A percentile compares a stretch with the other conserved stretches of the same genome.
phyloP scores from a whole-genome alignment of 2,113 vertebrate genomes.

The Amazona vittata region DNA sequence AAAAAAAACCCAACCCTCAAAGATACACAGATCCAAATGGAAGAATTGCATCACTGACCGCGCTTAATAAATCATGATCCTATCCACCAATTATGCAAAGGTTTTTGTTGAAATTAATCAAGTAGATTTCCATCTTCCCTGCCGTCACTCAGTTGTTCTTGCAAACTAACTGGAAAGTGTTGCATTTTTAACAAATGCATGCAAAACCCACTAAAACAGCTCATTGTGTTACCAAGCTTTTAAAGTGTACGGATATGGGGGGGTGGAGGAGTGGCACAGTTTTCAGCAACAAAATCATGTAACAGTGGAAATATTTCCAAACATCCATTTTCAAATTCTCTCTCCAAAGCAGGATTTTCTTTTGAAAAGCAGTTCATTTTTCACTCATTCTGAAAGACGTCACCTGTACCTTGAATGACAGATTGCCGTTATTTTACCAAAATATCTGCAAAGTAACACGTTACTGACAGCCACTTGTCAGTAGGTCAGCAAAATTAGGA shows the following conservation, averaged over 20 bases:
- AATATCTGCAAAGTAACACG: neutral
- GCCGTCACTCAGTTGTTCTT: neutral
- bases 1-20: neutral
- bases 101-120: neutral
- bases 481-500: neutral
- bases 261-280: neutral
- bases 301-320: neutral
- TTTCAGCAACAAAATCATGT: neutral
- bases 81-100: neutral
- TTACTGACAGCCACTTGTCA: neutral
- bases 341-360: neutral
- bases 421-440: neutral
- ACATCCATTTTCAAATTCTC: neutral
- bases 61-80: neutral
- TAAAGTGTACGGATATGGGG: neutral
- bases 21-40: neutral
- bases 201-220: neutral
- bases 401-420: neutral
- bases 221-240: neutral
- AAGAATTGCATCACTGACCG: neutral
- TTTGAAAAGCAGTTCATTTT: neutral
- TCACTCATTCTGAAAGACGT: neutral
- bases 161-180: neutral
- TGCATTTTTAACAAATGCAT: neutral
- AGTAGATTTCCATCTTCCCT: neutral